phyloP scores from a whole-genome alignment of 1,140 invertebrate genomes.

The Cydia splendana region DNA sequence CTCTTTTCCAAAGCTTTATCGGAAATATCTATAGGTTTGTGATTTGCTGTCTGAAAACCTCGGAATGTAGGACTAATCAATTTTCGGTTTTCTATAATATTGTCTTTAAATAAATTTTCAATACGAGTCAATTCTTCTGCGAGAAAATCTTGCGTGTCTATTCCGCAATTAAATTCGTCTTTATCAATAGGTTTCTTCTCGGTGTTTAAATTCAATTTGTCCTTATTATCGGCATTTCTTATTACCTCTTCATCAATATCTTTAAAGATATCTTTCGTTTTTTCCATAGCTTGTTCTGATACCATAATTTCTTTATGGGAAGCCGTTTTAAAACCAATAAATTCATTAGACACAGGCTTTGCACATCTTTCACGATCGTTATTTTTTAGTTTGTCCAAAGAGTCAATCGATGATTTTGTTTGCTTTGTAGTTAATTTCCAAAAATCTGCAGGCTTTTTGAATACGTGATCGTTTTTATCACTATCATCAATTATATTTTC shows the following conservation, averaged over 20 bases:
- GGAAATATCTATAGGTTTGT: slow-evolving; percentile 34
- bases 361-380: neutral
- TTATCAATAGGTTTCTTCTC: neutral
- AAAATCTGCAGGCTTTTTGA: neutral
- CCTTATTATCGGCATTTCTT: slow-evolving; percentile 14
- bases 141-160: slow-evolving; percentile 17
- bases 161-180: neutral
- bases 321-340: slow-evolving; percentile 33
- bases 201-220: slow-evolving; percentile 23
- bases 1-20: slow-evolving; percentile 41
- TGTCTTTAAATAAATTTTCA: slow-evolving; percentile 25
- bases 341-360: neutral
- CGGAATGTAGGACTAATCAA: slow-evolving; percentile 33
- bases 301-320: slow-evolving; percentile 28
- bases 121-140: slow-evolving; percentile 6
- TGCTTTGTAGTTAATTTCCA: neutral
- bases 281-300: slow-evolving; percentile 17
- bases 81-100: slow-evolving; percentile 7
- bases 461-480: neutral
- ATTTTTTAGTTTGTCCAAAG: neutral
- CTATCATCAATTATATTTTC: neutral
- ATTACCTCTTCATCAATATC: slow-evolving; percentile 35
- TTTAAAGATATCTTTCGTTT: slow-evolving; percentile 38
- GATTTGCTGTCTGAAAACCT: slow-evolving; percentile 44
- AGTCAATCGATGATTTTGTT: slow-evolving; percentile 30